Base-by-base conservation (phyloP, 2,113 vertebrate genomes). In the Tautogolabrus adspersus region DNA sequence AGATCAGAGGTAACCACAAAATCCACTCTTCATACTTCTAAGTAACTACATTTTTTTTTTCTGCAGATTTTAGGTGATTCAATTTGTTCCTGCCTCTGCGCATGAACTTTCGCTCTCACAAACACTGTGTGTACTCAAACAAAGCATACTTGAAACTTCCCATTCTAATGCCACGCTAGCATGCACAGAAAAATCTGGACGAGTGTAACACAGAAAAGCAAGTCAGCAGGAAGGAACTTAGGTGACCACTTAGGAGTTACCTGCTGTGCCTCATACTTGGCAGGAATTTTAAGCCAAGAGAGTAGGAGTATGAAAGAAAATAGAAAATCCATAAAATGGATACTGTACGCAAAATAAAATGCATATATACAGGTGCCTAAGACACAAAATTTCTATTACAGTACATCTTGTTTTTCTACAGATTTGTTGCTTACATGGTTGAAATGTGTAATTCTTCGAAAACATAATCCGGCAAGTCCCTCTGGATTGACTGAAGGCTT, bases 271-370 rank as follows among this genome's bases (percentile, higher is more conserved):
- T 89, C 82, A 84, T 84, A 85, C 77, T 11, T 73, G 58, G 57
- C 70, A 89, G 79, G 88, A 91, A 90, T 91, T 88, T 92, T 90
- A 91, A 92, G 85, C 85, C 73, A 47, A 60, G 68, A 55, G 81
- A 42, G 54, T 60, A 65, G 30, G 72, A 67, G 69, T 75, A 64
- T 70, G 57, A 75, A 82, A 83, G 67, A 58, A 51, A 26, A 26
- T 26, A 26, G 26, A 26, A 1, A 26, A 3, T n/a, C n/a, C 26
- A 26, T 26, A 26, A 3, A 26, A 26, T 26, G 26, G 59, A 84
- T n/a, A n/a, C n/a, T n/a, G n/a, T 46, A 69, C 58, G 12, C 12
- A 21, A 22, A 69, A 71, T 59, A 74, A 56, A 78, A 75, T 67
- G 11, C 61, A 73, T 56, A 10, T 19, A 66, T 23, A 46, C 13